Evolutionary conservation across 2,888 invertebrate genomes (phyloP).

Genomic region (Spialia ferax): DNA sequence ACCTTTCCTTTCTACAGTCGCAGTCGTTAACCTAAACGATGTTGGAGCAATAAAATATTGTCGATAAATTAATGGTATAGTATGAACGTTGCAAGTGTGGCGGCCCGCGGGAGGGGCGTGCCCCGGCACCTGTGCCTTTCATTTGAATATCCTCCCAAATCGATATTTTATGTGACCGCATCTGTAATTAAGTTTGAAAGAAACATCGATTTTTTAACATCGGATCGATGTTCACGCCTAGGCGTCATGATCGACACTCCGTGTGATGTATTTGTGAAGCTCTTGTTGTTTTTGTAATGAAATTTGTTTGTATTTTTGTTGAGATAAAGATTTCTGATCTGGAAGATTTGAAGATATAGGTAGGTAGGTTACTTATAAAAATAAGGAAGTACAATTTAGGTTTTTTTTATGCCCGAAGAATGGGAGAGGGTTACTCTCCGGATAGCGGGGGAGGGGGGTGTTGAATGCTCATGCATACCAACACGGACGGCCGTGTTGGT

Average conservation of each 20-base stretch:
- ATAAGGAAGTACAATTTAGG: too few relatives aligned
- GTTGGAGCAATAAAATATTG: conserved; percentile 54
- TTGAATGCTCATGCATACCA: too few relatives aligned
- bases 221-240: conserved; percentile 68
- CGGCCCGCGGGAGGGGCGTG: conserved; percentile 73
- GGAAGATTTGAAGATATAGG: too few relatives aligned
- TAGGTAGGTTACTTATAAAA: background rate
- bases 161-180: conserved; percentile 81
- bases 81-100: conserved; percentile 65
- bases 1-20: conserved; percentile 21
- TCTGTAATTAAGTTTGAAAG: conserved; percentile 80
- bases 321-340: background rate
- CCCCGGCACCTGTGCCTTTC: conserved; percentile 75
- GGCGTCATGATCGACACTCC: conserved; percentile 69
- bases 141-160: conserved; percentile 76
- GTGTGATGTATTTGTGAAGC: conserved; percentile 40
- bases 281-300: conserved; percentile 49
- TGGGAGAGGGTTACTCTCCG: too few relatives aligned
- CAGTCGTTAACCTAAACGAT: conserved; percentile 48
- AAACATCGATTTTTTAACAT: conserved; percentile 61
- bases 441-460: too few relatives aligned
- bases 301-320: conserved; percentile 45
- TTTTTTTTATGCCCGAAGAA: too few relatives aligned
- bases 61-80: conserved; percentile 63
- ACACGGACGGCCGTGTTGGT: too few relatives aligned